Evolutionary conservation across 2,888 invertebrate genomes (phyloP).

Genomic region (Electrophaes corylata): DNA sequence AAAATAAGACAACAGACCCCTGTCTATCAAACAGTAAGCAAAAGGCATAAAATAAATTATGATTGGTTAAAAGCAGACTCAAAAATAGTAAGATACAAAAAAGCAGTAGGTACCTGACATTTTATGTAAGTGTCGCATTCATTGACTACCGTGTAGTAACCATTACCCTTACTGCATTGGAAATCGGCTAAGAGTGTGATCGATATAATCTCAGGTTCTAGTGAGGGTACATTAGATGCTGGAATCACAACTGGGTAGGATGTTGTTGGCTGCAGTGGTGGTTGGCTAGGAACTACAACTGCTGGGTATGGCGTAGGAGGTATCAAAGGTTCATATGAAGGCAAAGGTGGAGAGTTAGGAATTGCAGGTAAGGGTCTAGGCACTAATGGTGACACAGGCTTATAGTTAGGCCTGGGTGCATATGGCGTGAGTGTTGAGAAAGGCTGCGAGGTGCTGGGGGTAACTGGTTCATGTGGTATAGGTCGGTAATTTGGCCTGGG

Average conservation of each 20-base stretch:
- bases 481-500: conserved; percentile 10
- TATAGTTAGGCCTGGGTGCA: background rate
- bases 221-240: conserved; percentile 15
- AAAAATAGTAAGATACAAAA: background rate
- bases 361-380: background rate
- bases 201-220: background rate
- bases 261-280: conserved; percentile 3
- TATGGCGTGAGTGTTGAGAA: background rate
- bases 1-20: no score
- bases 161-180: conserved; percentile 37
- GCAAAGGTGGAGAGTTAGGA: background rate
- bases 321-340: background rate
- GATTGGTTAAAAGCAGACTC: no score
- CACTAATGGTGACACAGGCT: conserved; percentile 3
- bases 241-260: conserved; percentile 1
- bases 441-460: background rate
- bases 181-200: conserved; percentile 22
- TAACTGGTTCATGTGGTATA: background rate
- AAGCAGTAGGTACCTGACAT: conserved; percentile 69
- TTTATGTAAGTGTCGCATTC: conserved; percentile 89
- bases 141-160: conserved; percentile 71
- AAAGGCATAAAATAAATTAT: background rate
- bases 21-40: background rate
- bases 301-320: background rate
- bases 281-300: background rate